Evolutionary conservation across 2,797 vertebrate species (phyloP).

Genomic region (Rhinophrynus dorsalis): DNA sequence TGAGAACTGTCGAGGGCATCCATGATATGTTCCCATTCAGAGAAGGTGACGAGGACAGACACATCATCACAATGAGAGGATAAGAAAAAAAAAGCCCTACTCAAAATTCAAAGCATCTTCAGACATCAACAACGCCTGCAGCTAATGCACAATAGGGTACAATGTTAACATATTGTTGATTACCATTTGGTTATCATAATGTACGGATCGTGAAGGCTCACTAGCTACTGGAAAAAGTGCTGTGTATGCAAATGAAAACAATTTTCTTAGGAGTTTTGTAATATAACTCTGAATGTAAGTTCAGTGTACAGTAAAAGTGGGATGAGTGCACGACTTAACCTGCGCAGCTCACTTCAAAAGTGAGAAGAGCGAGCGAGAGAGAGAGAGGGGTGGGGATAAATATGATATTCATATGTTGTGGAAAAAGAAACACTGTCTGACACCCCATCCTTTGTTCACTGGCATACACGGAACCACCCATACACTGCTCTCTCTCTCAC

Average conservation of each 20-base stretch:
- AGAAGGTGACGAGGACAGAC: conserved; percentile 31
- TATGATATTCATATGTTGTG: no score
- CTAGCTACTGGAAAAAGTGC: conserved; percentile 3
- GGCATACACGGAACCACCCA: no score
- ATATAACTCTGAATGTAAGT: not conserved
- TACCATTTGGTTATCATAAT: conserved; percentile 39
- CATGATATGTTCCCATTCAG: conserved; percentile 31
- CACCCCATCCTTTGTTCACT: no score
- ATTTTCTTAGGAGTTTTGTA: not conserved
- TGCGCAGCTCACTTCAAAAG: no score
- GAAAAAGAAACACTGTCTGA: no score
- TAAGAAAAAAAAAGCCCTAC: conserved; percentile 27
- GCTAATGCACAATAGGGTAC: conserved; percentile 36
- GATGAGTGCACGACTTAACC: no score
- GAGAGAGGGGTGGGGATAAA: no score
- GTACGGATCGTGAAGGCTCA: conserved; percentile 15
- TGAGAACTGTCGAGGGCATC: conserved; percentile 33
- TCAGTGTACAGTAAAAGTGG: no score
- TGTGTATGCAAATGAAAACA: conserved; percentile 2
- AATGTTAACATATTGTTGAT: conserved; percentile 46
- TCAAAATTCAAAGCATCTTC: conserved; percentile 39
- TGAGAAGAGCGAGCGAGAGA: no score
- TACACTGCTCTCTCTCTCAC: no score
- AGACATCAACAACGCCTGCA: conserved; percentile 23
- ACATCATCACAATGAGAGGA: conserved; percentile 30